These are phyloP conservation scores for Podarcis lilfordi DNA, from an alignment of 2,797 vertebrate genomes.

Conservation along the genomic window DNA sequence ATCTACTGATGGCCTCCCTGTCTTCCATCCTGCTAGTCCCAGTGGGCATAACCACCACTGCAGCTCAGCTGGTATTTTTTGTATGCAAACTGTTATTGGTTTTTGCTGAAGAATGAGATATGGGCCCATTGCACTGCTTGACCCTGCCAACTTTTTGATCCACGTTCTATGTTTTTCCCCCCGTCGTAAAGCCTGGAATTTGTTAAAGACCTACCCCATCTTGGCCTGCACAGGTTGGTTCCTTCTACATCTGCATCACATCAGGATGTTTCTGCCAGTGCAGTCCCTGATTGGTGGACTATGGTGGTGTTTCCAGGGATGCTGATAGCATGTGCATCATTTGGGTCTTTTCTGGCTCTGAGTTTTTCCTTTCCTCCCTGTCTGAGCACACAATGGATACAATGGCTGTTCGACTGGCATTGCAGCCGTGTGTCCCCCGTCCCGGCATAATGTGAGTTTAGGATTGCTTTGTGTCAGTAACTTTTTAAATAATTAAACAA, in stretches of 20 bases:
- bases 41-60: no score
- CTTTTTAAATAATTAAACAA: no score
- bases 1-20: no score
- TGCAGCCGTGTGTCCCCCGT: no score
- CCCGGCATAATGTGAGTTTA: no score
- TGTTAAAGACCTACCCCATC: no score
- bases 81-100: neutral
- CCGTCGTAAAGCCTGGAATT: no score
- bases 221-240: neutral
- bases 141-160: neutral
- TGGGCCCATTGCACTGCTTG: neutral
- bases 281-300: no score
- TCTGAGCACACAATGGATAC: neutral
- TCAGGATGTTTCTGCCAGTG: no score
- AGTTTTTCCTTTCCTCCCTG: neutral
- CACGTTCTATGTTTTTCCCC: no score
- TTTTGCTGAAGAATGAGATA: neutral
- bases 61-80: neutral
- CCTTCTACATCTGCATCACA: neutral
- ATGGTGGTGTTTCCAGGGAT: neutral
- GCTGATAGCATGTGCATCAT: neutral
- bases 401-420: neutral
- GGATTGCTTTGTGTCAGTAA: no score
- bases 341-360: neutral
- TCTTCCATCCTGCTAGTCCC: no score